A percentile compares a stretch with the other conserved stretches of the same genome.
phyloP scores from a whole-genome alignment of 2,888 invertebrate species.

The Antheraea assamensis region DNA sequence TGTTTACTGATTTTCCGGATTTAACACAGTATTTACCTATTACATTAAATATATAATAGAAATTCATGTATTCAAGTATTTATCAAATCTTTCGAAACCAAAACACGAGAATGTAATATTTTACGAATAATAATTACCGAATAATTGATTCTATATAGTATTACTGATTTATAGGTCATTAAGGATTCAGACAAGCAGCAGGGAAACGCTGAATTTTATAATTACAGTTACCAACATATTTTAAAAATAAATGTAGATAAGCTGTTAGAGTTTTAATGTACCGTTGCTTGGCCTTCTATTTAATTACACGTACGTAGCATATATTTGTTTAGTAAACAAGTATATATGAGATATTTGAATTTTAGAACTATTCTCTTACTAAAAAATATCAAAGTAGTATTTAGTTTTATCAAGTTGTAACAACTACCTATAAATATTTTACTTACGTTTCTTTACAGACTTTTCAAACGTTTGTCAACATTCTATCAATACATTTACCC shows the following conservation, averaged over 20 bases:
- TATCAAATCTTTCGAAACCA: neutral
- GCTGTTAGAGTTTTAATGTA: neutral
- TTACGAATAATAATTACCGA: neutral
- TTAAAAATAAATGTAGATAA: conserved; percentile 1
- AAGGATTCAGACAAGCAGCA: neutral
- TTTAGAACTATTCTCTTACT: neutral
- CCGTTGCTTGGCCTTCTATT: neutral
- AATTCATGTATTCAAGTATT: neutral
- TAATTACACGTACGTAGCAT: neutral
- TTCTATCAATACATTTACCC: no score
- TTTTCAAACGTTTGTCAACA: no score
- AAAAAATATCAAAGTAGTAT: neutral
- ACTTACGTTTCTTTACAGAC: no score
- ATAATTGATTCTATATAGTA: neutral
- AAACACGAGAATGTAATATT: neutral
- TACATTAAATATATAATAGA: no score
- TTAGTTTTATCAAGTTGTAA: no score
- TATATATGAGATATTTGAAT: neutral
- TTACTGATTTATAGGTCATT: neutral
- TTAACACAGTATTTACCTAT: no score
- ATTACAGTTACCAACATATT: neutral
- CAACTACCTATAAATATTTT: no score
- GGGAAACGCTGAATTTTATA: neutral
- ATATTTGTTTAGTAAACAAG: conserved; percentile 6
- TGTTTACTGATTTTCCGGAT: no score